Percentiles rank a stretch among this genome's conserved stretches.
These are phyloP conservation scores for Scaptomyza pallida DNA, from an alignment of 1,140 invertebrate genomes.

Conservation along the genomic window DNA sequence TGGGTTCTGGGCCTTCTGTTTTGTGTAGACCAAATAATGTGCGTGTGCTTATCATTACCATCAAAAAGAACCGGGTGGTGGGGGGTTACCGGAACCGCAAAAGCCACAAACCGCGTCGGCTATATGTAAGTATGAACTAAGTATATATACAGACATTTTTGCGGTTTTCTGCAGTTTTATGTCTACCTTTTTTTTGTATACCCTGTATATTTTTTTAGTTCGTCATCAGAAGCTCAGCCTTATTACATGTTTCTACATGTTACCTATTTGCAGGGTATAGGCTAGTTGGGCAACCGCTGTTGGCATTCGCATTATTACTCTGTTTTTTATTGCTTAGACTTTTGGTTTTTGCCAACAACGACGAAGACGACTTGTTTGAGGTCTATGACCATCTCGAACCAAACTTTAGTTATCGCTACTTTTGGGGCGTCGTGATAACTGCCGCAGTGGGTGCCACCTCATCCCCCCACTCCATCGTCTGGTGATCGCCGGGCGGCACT, in stretches of 20 bases:
- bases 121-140: not conserved
- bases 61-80: not conserved
- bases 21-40: conserved; percentile 9
- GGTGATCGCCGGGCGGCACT: conserved; percentile 5
- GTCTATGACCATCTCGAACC: conserved; percentile 63
- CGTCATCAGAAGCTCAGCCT: too few relatives aligned
- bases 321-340: conserved; percentile 34
- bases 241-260: too few relatives aligned
- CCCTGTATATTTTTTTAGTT: not conserved
- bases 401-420: conserved; percentile 59
- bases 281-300: not conserved
- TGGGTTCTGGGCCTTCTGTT: not conserved
- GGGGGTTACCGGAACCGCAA: conserved; percentile 34
- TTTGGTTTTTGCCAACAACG: conserved; percentile 36
- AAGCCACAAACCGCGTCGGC: conserved; percentile 72
- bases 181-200: conserved; percentile 31
- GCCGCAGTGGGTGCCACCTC: conserved; percentile 16
- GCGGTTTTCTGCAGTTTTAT: conserved; percentile 70
- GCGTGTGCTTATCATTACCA: conserved; percentile 18
- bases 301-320: not conserved
- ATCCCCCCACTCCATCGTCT: not conserved
- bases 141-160: conserved; percentile 29
- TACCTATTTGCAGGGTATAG: not conserved
- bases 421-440: conserved; percentile 33
- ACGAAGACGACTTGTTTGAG: conserved; percentile 30